Evolutionary conservation across 2,113 vertebrate species (phyloP), one percentile per base, ranked within the genome.

Genomic region (Azemiops feae): DNA sequence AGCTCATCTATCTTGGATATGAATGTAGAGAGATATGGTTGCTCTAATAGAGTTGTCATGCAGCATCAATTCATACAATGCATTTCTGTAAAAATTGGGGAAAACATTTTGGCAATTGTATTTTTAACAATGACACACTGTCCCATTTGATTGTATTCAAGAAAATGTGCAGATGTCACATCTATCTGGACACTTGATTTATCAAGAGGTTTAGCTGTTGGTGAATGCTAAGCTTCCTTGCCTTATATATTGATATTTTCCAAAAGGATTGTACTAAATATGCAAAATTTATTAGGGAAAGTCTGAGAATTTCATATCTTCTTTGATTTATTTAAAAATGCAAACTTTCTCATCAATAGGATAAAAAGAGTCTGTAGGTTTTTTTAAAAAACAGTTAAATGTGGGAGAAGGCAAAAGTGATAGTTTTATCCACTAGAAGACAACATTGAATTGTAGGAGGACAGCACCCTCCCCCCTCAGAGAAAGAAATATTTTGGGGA

Each of bases 231-330:
- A 50, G 43, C 9, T 52, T 64, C 34, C 12, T 43, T 57, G 57
- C 30, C 34, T 34, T 92, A 25, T 0, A 0, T 6, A 1, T 30
- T 43, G 34, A 43, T 64, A 64, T 4, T 30, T 69, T 85, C 52
- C 34, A 91, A 16, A 91, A n/a, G 30, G 30, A n/a, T 64, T 27
- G 0, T 64, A 11, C 30, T n/a, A 30, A 64, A 27, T 4, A 3
- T n/a, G 30, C 27, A n/a, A 64, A 60, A 60, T 1, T 60, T 60
- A 60, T 60, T 27, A 60, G 25, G 9, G 9, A 60, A 54, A 64
- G 4, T n/a, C 27, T 27, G 27, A 14, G 27, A 64, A 64, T 64
- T n/a, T 64, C 60, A 64, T 14, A 11, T n/a, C 11, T n/a, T 2
- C 30, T 27, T 64, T 12, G 30, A n/a, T 64, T 64, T 30, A n/a